These are phyloP conservation scores for Bolborhynchus lineola DNA, from an alignment of 2,113 vertebrate genomes.

Conservation along the genomic window DNA sequence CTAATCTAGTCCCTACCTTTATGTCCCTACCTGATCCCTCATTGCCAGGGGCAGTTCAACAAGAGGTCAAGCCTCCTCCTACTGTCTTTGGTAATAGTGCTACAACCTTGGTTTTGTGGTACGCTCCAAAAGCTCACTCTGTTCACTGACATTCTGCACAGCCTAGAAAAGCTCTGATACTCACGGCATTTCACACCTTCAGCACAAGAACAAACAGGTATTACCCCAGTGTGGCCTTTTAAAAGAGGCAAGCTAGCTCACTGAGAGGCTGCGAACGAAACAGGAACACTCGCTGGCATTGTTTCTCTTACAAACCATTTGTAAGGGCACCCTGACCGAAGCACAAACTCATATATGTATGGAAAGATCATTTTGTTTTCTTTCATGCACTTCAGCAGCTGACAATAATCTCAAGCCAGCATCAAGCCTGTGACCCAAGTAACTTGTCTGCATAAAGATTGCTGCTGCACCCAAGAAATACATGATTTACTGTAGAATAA, in stretches of 20 bases:
- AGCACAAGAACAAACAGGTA: background rate
- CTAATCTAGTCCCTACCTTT: background rate
- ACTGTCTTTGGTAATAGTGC: background rate
- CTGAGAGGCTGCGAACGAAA: background rate
- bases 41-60: background rate
- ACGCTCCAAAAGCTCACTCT: background rate
- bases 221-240: background rate
- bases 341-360: background rate
- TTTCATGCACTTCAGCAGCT: background rate
- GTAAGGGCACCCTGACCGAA: background rate
- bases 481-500: background rate
- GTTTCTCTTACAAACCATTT: background rate
- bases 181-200: background rate
- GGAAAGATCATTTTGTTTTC: background rate
- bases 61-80: background rate
- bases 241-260: background rate
- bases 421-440: background rate
- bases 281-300: fast-evolving
- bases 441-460: background rate
- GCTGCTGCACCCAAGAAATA: background rate
- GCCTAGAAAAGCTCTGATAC: background rate
- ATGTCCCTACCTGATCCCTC: background rate
- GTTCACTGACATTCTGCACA: background rate
- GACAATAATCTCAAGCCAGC: background rate
- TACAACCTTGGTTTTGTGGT: background rate